Percentiles rank a stretch among this genome's conserved stretches.
Evolutionary conservation across 2,888 invertebrate genomes (phyloP).

Genomic region (Clunio marinus): DNA sequence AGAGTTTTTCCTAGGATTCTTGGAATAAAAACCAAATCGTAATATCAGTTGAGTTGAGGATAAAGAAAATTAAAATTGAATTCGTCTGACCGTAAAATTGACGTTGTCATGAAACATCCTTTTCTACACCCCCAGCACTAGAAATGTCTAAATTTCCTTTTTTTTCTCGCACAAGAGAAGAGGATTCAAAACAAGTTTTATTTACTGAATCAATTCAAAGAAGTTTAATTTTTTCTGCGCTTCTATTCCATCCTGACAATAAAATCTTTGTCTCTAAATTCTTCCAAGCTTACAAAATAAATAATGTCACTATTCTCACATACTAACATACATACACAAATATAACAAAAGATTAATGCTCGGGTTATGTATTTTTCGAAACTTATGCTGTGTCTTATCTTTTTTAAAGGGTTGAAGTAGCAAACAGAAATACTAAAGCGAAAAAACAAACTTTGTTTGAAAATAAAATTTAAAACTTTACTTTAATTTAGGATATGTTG

Average conservation of each 20-base stretch:
- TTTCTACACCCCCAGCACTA: no score
- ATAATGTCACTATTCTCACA: no score
- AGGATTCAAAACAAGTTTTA: background rate
- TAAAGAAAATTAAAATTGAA: background rate
- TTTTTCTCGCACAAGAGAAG: background rate
- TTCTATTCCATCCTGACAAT: slow-evolving; percentile 4
- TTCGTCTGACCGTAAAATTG: slow-evolving; percentile 1
- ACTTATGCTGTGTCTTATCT: no score
- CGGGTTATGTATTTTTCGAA: no score
- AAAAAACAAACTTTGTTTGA: no score
- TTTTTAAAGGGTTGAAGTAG: no score
- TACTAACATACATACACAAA: no score
- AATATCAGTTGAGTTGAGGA: background rate
- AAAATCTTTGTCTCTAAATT: background rate
- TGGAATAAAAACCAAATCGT: background rate
- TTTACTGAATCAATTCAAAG: slow-evolving; percentile 15
- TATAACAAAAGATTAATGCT: no score
- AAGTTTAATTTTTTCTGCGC: background rate
- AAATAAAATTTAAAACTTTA: no score
- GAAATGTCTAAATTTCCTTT: background rate
- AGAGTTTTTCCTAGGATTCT: background rate
- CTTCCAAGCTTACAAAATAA: no score
- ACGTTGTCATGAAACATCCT: background rate
- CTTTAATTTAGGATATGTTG: no score
- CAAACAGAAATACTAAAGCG: no score